A percentile compares a stretch with the other conserved stretches of the same genome.
Evolutionary conservation across 2,888 invertebrate genomes (phyloP).

Genomic region (Toxonevra muliebris): DNA sequence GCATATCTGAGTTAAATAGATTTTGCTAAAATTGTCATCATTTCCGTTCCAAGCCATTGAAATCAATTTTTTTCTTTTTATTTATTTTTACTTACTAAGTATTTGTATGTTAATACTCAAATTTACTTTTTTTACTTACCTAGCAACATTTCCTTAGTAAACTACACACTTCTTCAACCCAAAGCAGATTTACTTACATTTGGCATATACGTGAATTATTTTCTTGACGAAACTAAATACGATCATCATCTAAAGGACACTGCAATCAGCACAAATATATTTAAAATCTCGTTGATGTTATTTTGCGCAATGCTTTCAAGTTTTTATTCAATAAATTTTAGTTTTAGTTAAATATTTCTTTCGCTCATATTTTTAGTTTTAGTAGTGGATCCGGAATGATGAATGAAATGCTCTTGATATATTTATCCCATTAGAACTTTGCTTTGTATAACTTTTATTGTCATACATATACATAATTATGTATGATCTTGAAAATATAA

Average conservation of each 20-base stretch:
- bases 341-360: no score
- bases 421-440: no score
- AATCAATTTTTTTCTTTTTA: no score
- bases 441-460: no score
- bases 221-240: constrained; percentile 27
- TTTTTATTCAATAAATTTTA: no score
- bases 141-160: constrained; percentile 18
- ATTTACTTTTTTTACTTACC: not conserved
- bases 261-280: not conserved
- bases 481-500: not conserved
- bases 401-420: no score
- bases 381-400: no score
- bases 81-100: no score
- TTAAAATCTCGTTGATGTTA: not conserved
- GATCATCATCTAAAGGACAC: constrained; percentile 19
- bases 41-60: no score
- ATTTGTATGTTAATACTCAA: not conserved
- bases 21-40: no score
- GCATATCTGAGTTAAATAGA: no score
- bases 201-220: constrained; percentile 43
- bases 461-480: not conserved
- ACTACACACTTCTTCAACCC: constrained; percentile 21
- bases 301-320: not conserved
- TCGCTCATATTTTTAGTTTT: no score
- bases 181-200: constrained; percentile 38